Conservation (phyloP, 1,140 invertebrate genomes). For the Papilio dardanus region DNA sequence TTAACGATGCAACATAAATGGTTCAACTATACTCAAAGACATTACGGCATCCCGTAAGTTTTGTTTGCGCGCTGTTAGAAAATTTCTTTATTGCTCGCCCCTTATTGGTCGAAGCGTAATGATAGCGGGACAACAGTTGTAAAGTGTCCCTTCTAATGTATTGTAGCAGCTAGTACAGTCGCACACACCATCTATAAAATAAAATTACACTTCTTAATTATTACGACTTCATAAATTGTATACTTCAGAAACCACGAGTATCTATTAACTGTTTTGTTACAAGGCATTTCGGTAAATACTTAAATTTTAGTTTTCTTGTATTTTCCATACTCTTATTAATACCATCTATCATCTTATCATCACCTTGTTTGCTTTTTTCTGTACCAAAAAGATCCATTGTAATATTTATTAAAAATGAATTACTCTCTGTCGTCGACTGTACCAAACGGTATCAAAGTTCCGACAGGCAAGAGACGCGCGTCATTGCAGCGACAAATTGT, state of each 20-base stretch:
- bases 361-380: neutral
- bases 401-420: neutral
- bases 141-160: constrained; percentile 41
- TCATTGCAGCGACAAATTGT: constrained; percentile 31
- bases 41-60: constrained; percentile 33
- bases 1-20: constrained; percentile 33
- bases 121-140: constrained; percentile 45
- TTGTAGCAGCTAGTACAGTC: constrained; percentile 19
- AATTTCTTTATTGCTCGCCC: constrained; percentile 47
- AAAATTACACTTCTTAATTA: neutral
- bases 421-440: constrained; percentile 2
- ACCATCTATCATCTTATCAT: no score
- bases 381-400: neutral
- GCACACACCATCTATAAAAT: neutral
- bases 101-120: constrained; percentile 42
- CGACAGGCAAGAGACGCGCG: neutral
- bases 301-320: no score
- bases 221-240: neutral
- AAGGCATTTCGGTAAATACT: no score
- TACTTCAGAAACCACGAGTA: no score
- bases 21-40: constrained; percentile 32
- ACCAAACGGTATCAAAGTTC: constrained; percentile 22
- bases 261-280: no score
- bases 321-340: no score
- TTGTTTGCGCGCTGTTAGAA: constrained; percentile 42